Evolutionary conservation across 2,888 invertebrate genomes (phyloP), one percentile per base, ranked within the genome.

Genomic region (Oscheius sp.): DNA sequence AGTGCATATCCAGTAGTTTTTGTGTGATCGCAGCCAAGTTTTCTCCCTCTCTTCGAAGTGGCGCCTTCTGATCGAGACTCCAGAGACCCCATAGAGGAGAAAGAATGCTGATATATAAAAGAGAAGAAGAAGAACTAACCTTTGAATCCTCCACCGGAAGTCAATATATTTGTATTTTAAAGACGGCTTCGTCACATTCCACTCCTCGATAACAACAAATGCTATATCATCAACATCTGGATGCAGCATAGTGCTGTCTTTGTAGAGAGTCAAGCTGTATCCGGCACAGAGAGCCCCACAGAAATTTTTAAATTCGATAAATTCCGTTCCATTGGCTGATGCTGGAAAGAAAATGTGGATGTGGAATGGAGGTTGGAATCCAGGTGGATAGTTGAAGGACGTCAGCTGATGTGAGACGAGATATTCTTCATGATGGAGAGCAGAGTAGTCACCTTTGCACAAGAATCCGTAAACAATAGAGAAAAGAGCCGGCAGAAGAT

Each of bases 21-120:
- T 54, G 54, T 5, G 33, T 9, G n/a, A 30, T 1, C 12, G 54
- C 54, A 6, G 54, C 54, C 2, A 12, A 20, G 32, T 14, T n/a
- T 20, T 54, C 54, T 17, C 24, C 30, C 12, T 20, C 33, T 33
- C 33, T 17, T 12, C 14, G 9, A 4, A 14, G 2, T 4, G 14
- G 36, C 8, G 17, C 36, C 9, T 54, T 32, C 24, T 54, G 54
- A n/a, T 54, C 54, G 1, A 54, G 2, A 30, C 54, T 54, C 54
- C 54, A 54, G 2, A 54, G 36, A 33, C 54, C 54, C 54, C 54
- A 54, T 17, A 33, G 17, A 30, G 54, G 54, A 2, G 54, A 17
- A 5, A 54, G 32, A 8, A 20, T 28, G 17, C 54, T 54, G 5
- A 17, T 22, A 49, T 49, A 22, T 33, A 54, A 50, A 51, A n/a